Percentiles rank a stretch among this genome's conserved stretches.
Evolutionary conservation across 1,140 invertebrate species (phyloP).

Genomic region (Tetraneura akinire): DNA sequence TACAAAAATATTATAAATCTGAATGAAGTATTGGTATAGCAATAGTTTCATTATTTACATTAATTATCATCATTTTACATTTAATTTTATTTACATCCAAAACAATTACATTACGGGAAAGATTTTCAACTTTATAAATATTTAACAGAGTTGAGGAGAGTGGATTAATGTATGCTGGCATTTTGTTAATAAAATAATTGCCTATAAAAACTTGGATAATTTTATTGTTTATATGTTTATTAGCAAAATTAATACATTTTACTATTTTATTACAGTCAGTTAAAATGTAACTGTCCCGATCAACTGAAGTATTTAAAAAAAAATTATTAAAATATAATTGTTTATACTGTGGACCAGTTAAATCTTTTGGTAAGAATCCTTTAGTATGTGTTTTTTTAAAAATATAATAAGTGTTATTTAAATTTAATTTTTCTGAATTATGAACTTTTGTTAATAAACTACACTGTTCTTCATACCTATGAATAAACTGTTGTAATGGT

Average conservation of each 20-base stretch:
- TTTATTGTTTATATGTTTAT: not conserved
- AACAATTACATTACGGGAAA: not conserved
- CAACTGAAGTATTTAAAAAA: not conserved
- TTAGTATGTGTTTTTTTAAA: no score
- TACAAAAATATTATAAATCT: not conserved
- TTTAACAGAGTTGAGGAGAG: not conserved
- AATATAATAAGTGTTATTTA: no score
- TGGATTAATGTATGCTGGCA: not conserved
- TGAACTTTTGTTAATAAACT: no score
- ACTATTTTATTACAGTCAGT: slow-evolving; percentile 1
- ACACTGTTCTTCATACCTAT: no score
- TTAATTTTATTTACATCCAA: not conserved
- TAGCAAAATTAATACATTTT: not conserved
- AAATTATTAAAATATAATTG: slow-evolving; percentile 1
- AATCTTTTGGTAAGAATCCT: no score
- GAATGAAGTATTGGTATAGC: not conserved
- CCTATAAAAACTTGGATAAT: not conserved
- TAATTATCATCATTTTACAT: slow-evolving; percentile 8
- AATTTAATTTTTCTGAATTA: no score
- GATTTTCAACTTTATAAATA: not conserved
- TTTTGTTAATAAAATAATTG: slow-evolving; percentile 10
- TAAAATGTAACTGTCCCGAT: not conserved
- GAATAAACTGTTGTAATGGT: no score
- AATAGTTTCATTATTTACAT: not conserved
- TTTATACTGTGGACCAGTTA: no score